Evolutionary conservation across 2,888 invertebrate species (phyloP).

Genomic region (Spodoptera exigua): DNA sequence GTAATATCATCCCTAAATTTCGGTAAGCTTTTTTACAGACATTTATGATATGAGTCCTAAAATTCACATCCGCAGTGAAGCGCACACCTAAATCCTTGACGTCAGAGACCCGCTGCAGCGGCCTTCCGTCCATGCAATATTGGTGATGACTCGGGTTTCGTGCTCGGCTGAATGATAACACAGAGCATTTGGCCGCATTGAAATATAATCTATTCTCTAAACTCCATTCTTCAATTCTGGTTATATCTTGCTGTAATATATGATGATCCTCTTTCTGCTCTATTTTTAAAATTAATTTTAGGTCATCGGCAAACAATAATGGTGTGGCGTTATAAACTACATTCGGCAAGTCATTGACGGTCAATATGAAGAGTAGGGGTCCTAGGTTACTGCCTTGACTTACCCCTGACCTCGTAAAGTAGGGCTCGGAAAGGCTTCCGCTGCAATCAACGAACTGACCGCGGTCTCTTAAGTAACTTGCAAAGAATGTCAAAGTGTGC

Average conservation of each 20-base stretch:
- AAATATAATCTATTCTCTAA: no score
- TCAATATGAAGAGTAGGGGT: not conserved
- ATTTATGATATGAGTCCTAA: not conserved
- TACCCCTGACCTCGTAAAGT: constrained; percentile 1
- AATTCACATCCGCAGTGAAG: not conserved
- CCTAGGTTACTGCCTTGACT: constrained; percentile 5
- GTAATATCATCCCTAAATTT: constrained; percentile 2
- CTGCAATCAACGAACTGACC: no score
- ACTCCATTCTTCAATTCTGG: no score
- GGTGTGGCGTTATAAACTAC: no score
- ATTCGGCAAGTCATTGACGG: no score
- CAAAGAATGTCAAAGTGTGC: no score
- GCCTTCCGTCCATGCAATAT: no score
- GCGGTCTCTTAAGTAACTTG: no score
- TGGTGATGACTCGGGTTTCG: not conserved
- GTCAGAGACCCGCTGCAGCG: constrained; percentile 3
- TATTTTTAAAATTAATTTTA: no score
- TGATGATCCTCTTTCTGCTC: not conserved
- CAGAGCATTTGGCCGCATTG: not conserved
- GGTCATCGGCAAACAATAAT: no score
- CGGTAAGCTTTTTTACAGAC: constrained; percentile 14
- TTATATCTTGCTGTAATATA: not conserved
- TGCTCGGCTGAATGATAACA: not conserved
- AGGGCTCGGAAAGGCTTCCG: no score
- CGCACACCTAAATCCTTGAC: no score